Conservation (phyloP, 1,140 invertebrate genomes). For the Leptinotarsa undecemlineata region DNA sequence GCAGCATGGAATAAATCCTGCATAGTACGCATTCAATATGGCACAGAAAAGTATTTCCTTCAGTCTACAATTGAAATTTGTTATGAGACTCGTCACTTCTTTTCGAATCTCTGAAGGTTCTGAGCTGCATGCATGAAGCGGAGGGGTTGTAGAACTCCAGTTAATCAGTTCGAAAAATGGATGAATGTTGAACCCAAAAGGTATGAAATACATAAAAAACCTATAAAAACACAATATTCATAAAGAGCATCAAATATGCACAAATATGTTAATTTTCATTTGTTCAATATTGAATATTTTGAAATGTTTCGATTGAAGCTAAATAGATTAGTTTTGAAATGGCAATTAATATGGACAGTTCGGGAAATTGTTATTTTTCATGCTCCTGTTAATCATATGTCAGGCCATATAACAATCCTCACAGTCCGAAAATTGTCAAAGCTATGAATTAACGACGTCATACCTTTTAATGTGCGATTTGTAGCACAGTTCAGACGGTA, state of each 20-base stretch:
- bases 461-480: too few species aligned
- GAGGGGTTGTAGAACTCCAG: conserved; percentile 52
- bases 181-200: conserved; percentile 76
- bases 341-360: too few species aligned
- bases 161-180: conserved; percentile 70
- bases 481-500: too few species aligned
- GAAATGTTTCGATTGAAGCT: too few species aligned
- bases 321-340: too few species aligned
- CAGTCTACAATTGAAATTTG: conserved; percentile 86
- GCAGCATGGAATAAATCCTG: conserved; percentile 86
- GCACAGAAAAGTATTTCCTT: conserved; percentile 91
- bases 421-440: too few species aligned
- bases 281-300: background rate
- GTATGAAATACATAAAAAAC: conserved; percentile 79
- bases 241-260: too few species aligned
- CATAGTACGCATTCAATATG: conserved; percentile 87
- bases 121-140: conserved; percentile 65
- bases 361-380: too few species aligned
- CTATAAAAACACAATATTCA: conserved; percentile 57
- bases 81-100: conserved; percentile 82
- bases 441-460: too few species aligned
- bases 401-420: too few species aligned
- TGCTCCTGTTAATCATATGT: too few species aligned
- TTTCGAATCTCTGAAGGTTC: conserved; percentile 73
- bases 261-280: conserved; percentile 1